Evolutionary conservation across 2,113 vertebrate species (phyloP).

Genomic region (Junco hyemalis): DNA sequence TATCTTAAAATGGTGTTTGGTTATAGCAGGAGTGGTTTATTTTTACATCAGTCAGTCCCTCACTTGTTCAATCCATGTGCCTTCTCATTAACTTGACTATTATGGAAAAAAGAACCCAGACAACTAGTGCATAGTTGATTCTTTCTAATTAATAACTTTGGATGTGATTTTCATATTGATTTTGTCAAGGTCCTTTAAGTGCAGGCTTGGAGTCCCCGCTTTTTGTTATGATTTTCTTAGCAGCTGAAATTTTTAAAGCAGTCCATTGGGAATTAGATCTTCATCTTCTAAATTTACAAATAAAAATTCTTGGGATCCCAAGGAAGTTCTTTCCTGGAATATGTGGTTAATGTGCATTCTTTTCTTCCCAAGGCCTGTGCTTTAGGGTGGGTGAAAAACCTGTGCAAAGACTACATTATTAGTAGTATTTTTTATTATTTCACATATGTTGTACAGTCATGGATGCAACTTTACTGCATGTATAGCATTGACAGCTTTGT

Average conservation of each 20-base stretch:
- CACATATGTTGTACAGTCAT: not conserved
- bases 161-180: not conserved
- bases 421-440: not conserved
- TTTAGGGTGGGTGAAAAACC: not conserved
- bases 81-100: not conserved
- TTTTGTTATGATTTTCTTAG: not conserved
- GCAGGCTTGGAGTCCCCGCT: not conserved
- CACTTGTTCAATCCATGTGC: not conserved
- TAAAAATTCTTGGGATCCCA: not conserved
- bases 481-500: not conserved
- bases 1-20: not conserved
- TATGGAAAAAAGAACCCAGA: not conserved
- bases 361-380: not conserved
- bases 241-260: not conserved
- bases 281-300: not conserved
- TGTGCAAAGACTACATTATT: not conserved
- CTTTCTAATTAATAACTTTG: not conserved
- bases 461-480: not conserved
- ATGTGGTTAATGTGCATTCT: not conserved
- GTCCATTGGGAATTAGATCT: not conserved
- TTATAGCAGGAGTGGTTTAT: not conserved
- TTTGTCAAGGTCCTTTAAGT: not conserved
- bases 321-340: not conserved
- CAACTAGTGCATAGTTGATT: not conserved
- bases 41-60: not conserved